A percentile compares a stretch with the other conserved stretches of the same genome.
Evolutionary conservation across 2,888 invertebrate species (phyloP).

Genomic region (Microchrysa polita): DNA sequence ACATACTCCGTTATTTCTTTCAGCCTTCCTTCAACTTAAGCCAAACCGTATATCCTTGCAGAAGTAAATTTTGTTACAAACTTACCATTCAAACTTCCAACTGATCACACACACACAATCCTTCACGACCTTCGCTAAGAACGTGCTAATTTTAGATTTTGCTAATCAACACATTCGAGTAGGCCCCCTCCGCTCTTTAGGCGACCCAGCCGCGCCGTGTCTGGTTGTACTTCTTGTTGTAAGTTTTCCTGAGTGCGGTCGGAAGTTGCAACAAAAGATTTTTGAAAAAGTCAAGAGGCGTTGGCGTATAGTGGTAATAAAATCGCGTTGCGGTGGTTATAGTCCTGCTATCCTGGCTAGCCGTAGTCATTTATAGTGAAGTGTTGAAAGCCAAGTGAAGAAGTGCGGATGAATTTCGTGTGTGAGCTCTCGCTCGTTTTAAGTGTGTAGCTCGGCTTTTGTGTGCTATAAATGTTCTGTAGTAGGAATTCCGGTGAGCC

Average conservation of each 20-base stretch:
- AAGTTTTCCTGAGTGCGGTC: too few relatives aligned
- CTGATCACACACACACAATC: not conserved
- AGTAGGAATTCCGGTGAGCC: not conserved
- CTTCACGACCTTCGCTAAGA: not conserved
- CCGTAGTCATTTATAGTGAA: too few relatives aligned
- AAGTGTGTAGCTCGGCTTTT: not conserved
- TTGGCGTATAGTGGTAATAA: not conserved
- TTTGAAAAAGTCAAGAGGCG: not conserved
- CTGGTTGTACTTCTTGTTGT: too few relatives aligned
- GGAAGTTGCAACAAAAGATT: not conserved
- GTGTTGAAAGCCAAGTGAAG: too few relatives aligned
- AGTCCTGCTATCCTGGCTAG: not conserved
- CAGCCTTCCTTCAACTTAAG: not conserved
- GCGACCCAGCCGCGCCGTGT: too few relatives aligned
- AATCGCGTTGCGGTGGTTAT: not conserved
- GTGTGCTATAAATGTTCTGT: not conserved
- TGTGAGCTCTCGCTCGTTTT: too few relatives aligned
- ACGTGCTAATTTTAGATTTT: slow-evolving; percentile 29
- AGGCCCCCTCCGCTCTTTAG: too few relatives aligned
- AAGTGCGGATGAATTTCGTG: too few relatives aligned
- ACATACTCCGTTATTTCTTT: not conserved
- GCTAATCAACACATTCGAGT: slow-evolving; percentile 22
- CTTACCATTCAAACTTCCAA: too few relatives aligned
- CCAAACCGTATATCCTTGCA: too few relatives aligned
- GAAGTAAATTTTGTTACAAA: too few relatives aligned